Evolutionary conservation across 2,113 vertebrate genomes (phyloP).

Genomic region (Meleagris gallopavo): DNA sequence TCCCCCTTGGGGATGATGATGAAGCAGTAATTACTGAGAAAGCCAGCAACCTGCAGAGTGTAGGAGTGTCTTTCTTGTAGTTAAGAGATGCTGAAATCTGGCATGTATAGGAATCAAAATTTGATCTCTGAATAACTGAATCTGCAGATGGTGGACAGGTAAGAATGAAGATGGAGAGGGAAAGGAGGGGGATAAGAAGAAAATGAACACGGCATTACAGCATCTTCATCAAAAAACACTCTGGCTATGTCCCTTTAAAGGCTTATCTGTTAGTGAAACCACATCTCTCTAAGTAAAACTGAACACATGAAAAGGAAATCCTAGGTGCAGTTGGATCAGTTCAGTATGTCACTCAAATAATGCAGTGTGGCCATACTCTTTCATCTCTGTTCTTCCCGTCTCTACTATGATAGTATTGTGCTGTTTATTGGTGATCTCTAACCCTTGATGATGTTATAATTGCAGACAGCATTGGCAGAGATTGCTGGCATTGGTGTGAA

Average conservation of each 20-base stretch:
- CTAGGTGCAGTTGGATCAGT: neutral
- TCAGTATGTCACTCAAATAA: neutral
- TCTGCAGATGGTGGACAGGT: neutral
- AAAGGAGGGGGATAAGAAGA: neutral
- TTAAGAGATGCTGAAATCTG: slow-evolving; percentile 16
- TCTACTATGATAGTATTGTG: neutral
- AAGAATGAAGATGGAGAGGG: neutral
- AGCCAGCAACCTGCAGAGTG: neutral
- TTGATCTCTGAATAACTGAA: neutral
- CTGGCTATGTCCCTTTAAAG: neutral
- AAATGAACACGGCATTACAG: neutral
- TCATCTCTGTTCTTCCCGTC: neutral
- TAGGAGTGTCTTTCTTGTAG: slow-evolving; percentile 12
- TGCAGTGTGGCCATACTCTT: accelerated
- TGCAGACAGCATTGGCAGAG: neutral
- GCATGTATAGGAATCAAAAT: neutral
- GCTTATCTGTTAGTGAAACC: neutral
- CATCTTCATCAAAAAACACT: neutral
- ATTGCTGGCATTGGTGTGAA: neutral
- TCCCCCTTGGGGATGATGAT: neutral
- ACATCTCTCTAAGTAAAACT: neutral
- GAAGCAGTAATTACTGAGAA: slow-evolving; percentile 26
- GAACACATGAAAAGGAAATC: neutral
- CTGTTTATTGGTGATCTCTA: neutral
- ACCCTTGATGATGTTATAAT: neutral